Base-by-base conservation (phyloP, 1,140 invertebrate genomes). In the Microplitis demolitor region DNA sequence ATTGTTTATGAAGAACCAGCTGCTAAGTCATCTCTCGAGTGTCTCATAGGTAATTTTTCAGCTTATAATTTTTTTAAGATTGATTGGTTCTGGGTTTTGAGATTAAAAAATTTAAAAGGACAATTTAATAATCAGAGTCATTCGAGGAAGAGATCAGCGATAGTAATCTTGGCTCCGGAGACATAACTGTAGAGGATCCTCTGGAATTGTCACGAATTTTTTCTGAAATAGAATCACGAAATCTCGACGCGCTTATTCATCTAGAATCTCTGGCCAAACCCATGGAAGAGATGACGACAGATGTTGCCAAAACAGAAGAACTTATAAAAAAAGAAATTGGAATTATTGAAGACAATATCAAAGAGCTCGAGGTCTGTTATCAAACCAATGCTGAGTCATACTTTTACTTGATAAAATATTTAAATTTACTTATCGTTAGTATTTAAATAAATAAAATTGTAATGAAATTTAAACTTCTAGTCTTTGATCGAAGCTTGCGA, bases 161-260 rank as follows among this genome's bases (percentile, higher is more conserved):
- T 8, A 80, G 86, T 4, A 79, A 84, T 14, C 75, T 85, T 8
- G 13, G 13, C 5, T 86, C 89, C 4, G 76, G 85, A 33, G 31
- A 34, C 45, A 78, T 92, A 9, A 91, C 89, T 77, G 92, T 92
- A 77, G 82, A 88, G 51, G 85, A 88, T 51, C 89, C 91, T 2
- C 79, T 84, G 4, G 88, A 92, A 69, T 77, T 92, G 5, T 74
- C 89, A 4, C 78, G 82, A 5, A 86, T 89, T 11, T 91, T 93
- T 76, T 79, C 82, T 68, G 85, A 87, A 50, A 88, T 92, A 62
- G 91, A 91, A 77, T 85, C 89, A 69, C 91, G 92, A 80, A 92
- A 92, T 83, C 82, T 92, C 9, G 91, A 91, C 77, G 90, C 89
- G 31, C 85, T 92, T 76, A 82, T 90, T 51, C 89, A 91, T 51